Conservation (phyloP, 2,113 vertebrate species). For the Pteronura brasiliensis region DNA sequence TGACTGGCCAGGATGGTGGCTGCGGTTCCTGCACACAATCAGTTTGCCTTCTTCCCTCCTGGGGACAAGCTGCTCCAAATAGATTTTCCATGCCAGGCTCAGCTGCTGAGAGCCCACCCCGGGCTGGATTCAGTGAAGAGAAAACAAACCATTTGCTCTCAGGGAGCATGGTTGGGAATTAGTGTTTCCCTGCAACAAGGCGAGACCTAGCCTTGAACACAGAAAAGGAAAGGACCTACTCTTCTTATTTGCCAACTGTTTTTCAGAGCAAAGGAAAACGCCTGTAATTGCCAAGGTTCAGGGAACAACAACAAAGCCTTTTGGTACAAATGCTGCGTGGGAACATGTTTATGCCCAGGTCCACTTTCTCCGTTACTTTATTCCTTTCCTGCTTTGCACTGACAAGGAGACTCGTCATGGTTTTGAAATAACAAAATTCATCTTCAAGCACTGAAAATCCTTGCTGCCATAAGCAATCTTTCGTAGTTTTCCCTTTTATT, state of each 20-base stretch:
- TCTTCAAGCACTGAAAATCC: constrained; percentile 36
- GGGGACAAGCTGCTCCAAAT: constrained; percentile 40
- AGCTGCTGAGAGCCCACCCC: constrained; percentile 3
- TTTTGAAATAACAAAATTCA: constrained; percentile 47
- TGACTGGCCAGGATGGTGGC: not conserved
- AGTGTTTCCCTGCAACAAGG: constrained; percentile 21
- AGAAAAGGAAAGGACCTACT: constrained; percentile 8
- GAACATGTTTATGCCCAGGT: not conserved
- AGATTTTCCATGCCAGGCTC: constrained; percentile 53
- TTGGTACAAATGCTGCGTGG: not conserved
- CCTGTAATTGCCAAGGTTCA: constrained; percentile 21
- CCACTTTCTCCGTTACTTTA: not conserved
- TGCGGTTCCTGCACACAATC: not conserved
- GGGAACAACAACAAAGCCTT: constrained; percentile 26
- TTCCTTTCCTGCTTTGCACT: not conserved
- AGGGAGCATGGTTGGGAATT: constrained; percentile 13
- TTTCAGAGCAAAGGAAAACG: constrained; percentile 21
- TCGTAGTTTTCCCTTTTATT: constrained; percentile 57
- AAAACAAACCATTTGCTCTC: constrained; percentile 57
- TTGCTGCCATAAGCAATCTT: constrained; percentile 44
- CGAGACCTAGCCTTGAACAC: constrained; percentile 51
- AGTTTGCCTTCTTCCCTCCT: constrained; percentile 14
- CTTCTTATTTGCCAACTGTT: not conserved
- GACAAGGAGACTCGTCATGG: not conserved
- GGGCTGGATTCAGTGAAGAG: constrained; percentile 41